Base-by-base conservation (phyloP, 2,888 invertebrate genomes). In the Idaea biselata region DNA sequence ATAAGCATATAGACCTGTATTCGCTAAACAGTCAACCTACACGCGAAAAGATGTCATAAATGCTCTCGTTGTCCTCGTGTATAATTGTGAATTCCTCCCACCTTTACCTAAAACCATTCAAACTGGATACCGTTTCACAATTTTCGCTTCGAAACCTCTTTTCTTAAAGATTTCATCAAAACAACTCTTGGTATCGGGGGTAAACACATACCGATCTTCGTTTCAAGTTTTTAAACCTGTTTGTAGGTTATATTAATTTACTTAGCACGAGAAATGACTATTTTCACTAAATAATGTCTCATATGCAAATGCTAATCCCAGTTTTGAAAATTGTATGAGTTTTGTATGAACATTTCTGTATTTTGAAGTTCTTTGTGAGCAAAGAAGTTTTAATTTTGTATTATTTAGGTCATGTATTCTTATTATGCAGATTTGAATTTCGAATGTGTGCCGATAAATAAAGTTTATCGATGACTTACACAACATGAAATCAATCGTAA, bases 21-120 rank as follows among this genome's bases (percentile, higher is more conserved):
- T 84, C 75, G 78, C 81, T 80, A 84, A 85, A 85, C 72, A 71
- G 61, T 72, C 75, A 64, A 69, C 87, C 86, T 75, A 83, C 85
- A 73, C 73, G 68, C 63, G 66, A 66, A 65, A 68, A 73, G 67
- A 72, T 72, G 73, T 76, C 76, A 74, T 72, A 73, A 77, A 79
- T 78, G 75, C 74, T 79, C 78, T 76, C 72, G 76, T 80, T 86
- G 81, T 82, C 84, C 82, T 82, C 75, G 78, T 18, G 63, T 66
- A 66, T 71, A 75, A 78, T 79, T 76, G 78, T 74, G 67, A 70
- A 71, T 74, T 67, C 77, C 74, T 71, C 79, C 80, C 78, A 81
- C 83, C 61, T 59, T 55, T 65, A 65, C 61, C 65, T 60, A 18
- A 57, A 58, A 58, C 17, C 17, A 44, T 61, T 61, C n/a, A 17